Evolutionary conservation across 2,113 vertebrate species (phyloP).

Genomic region (Barbus barbus): DNA sequence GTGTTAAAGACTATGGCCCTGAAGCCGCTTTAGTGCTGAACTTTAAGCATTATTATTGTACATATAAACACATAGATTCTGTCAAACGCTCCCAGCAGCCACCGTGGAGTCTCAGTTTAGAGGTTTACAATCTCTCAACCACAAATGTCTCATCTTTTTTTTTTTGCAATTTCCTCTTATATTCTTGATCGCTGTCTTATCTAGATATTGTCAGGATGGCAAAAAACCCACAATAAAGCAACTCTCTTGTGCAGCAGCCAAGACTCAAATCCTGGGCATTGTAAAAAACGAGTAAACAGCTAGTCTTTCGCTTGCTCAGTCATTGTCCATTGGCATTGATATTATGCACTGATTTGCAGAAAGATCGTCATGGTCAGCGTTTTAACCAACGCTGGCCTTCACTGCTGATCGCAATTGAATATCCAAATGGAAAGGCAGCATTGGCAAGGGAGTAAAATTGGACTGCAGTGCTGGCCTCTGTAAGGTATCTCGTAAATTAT

Average conservation of each 20-base stretch:
- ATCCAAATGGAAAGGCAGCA: constrained; percentile 29
- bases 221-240: not conserved
- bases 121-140: not conserved
- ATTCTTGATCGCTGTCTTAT: not conserved
- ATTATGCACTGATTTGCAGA: constrained; percentile 27
- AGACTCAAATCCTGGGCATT: not conserved
- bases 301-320: not conserved
- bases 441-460: constrained; percentile 11
- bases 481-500: constrained; percentile 23
- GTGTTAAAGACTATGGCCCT: not conserved
- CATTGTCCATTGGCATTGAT: not conserved
- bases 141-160: not conserved
- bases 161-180: not conserved
- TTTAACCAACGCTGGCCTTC: constrained; percentile 11
- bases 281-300: not conserved
- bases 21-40: constrained; percentile 1
- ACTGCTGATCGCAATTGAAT: constrained; percentile 39
- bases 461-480: constrained; percentile 22
- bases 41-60: constrained; percentile 13
- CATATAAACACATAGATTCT: not conserved
- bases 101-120: not conserved
- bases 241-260: not conserved
- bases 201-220: not conserved
- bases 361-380: constrained; percentile 24
- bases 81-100: not conserved